These are phyloP conservation scores for Tauraco erythrolophus DNA, from an alignment of 2,113 vertebrate genomes.

Conservation along the genomic window DNA sequence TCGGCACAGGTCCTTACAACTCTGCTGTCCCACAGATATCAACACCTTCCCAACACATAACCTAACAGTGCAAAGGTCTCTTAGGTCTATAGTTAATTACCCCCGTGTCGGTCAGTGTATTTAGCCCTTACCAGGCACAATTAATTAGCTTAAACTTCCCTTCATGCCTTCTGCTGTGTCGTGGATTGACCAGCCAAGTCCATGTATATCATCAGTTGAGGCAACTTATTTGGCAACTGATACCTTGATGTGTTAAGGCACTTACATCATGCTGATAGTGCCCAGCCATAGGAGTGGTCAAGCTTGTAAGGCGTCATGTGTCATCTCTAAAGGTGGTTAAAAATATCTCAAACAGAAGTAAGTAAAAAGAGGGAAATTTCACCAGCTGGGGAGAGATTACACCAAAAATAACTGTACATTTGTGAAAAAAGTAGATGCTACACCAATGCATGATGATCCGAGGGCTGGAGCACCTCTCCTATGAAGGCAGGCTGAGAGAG, in stretches of 20 bases:
- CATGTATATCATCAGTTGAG: neutral
- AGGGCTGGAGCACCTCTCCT: no score
- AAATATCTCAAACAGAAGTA: neutral
- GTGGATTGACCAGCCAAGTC: neutral
- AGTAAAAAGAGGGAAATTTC: neutral
- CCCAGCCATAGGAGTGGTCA: neutral
- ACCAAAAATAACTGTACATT: neutral
- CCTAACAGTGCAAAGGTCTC: neutral
- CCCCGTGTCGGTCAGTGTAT: rapidly evolving
- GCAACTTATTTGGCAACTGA: neutral
- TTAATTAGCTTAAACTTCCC: neutral
- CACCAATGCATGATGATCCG: neutral
- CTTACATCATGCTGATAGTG: neutral
- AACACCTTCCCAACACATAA: neutral
- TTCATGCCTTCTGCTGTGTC: rapidly evolving
- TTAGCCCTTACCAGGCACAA: neutral
- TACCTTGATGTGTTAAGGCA: neutral
- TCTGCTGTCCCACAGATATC: neutral
- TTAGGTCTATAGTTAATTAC: neutral
- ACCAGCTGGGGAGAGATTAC: neutral
- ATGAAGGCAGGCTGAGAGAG: no score
- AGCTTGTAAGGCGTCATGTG: neutral
- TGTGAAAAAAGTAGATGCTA: neutral
- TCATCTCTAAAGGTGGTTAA: neutral
- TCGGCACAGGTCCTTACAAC: neutral